Conservation (phyloP, 2,113 vertebrate species). For the Lagopus leucura region DNA sequence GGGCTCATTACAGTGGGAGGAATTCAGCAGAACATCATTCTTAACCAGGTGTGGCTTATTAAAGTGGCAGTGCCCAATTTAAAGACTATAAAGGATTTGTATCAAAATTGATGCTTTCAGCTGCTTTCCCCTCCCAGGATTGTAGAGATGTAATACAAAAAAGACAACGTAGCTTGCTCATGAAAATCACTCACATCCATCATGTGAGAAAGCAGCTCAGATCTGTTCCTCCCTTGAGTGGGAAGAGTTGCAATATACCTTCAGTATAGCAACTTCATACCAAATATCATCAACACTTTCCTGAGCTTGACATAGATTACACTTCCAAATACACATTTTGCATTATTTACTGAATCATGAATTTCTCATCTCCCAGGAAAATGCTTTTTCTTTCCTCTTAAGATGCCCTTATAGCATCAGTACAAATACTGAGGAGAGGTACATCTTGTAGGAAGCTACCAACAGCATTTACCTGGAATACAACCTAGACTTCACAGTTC, state of each 20-base stretch:
- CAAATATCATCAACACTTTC: constrained; percentile 48
- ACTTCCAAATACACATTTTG: neutral
- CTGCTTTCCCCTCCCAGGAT: constrained; percentile 45
- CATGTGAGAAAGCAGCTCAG: constrained; percentile 60
- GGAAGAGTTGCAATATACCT: neutral
- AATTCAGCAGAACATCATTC: constrained; percentile 69
- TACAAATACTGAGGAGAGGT: neutral
- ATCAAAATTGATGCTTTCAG: constrained; percentile 71
- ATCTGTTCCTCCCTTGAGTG: constrained; percentile 23
- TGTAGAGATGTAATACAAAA: constrained; percentile 49
- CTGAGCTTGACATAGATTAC: neutral
- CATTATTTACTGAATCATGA: neutral
- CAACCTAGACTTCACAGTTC: neutral
- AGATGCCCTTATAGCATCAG: neutral
- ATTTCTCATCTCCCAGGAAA: neutral
- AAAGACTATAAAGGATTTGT: constrained; percentile 71
- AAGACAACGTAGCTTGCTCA: constrained; percentile 59
- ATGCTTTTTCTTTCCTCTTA: constrained; percentile 11
- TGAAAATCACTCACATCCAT: constrained; percentile 73
- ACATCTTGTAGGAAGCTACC: neutral
- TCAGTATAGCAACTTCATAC: neutral
- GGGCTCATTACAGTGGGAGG: constrained; percentile 64
- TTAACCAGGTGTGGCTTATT: constrained; percentile 75
- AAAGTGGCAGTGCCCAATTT: constrained; percentile 71
- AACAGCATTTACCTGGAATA: neutral